These are phyloP conservation scores for Eleutherodactylus coqui DNA, from an alignment of 2,797 vertebrate genomes.

Conservation along the genomic window DNA sequence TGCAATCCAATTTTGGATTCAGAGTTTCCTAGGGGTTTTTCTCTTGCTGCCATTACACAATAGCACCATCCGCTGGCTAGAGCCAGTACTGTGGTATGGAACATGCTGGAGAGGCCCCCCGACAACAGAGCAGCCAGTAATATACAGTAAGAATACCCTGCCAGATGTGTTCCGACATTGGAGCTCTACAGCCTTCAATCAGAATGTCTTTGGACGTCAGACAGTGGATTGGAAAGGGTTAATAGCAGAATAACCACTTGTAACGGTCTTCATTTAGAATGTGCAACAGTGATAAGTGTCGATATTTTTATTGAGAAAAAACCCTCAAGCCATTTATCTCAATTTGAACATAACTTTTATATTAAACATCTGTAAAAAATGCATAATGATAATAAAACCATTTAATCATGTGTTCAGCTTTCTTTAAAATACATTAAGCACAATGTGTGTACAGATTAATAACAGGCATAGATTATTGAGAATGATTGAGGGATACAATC, in stretches of 20 bases:
- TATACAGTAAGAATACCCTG: no score
- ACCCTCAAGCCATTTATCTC: not conserved
- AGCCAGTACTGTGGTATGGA: no score
- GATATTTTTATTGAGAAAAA: not conserved
- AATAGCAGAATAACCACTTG: not conserved
- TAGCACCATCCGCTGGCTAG: no score
- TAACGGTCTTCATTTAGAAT: not conserved
- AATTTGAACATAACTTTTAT: not conserved
- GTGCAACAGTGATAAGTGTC: not conserved
- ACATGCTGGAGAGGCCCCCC: no score
- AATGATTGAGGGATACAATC: not conserved
- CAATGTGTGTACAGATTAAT: not conserved
- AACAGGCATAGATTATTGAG: not conserved
- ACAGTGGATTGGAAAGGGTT: no score
- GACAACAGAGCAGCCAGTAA: no score
- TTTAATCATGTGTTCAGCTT: not conserved
- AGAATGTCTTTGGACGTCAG: no score
- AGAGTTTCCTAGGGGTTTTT: no score
- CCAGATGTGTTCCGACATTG: no score
- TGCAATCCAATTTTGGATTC: no score
- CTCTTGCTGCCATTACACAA: no score
- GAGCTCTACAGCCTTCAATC: no score
- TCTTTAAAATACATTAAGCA: not conserved
- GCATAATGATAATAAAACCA: not conserved
- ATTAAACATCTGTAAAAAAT: constrained; percentile 14